Conservation (phyloP, 2,113 vertebrate genomes). For the Brienomyrus brachyistius region DNA sequence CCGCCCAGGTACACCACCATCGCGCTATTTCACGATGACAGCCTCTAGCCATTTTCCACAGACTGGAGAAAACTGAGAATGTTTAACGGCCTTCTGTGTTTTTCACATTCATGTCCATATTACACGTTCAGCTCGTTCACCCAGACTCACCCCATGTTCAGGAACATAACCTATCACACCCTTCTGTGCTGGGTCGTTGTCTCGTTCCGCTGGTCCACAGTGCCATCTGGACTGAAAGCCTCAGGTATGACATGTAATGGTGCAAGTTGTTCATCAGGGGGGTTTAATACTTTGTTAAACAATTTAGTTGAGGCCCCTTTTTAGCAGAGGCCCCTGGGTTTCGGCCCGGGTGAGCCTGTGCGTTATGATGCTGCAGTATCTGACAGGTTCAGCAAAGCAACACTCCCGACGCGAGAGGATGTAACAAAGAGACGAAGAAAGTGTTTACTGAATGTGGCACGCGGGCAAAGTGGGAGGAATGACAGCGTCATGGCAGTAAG, state of each 20-base stretch:
- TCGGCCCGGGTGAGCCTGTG: neutral
- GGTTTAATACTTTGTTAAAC: neutral
- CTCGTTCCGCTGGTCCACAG: neutral
- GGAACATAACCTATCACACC: neutral
- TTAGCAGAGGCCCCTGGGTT: neutral
- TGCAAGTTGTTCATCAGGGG: neutral
- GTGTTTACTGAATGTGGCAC: neutral
- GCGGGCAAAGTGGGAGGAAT: neutral
- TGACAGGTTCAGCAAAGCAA: neutral
- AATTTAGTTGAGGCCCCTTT: neutral
- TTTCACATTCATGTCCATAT: neutral
- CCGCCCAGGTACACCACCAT: conserved; percentile 29
- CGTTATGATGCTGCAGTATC: neutral
- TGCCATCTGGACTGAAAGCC: neutral
- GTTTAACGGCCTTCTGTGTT: neutral
- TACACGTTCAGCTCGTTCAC: neutral
- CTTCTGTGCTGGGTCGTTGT: neutral
- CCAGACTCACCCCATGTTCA: neutral
- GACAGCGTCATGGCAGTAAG: neutral
- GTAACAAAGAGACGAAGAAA: neutral
- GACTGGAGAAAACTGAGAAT: conserved; percentile 22
- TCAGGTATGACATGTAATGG: neutral
- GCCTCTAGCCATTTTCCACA: conserved; percentile 35
- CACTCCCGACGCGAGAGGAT: neutral
- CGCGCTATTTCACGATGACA: conserved; percentile 27